Evolutionary conservation across 2,113 vertebrate genomes (phyloP), one percentile per base, ranked within the genome.

Genomic region (Zootoca vivipara): DNA sequence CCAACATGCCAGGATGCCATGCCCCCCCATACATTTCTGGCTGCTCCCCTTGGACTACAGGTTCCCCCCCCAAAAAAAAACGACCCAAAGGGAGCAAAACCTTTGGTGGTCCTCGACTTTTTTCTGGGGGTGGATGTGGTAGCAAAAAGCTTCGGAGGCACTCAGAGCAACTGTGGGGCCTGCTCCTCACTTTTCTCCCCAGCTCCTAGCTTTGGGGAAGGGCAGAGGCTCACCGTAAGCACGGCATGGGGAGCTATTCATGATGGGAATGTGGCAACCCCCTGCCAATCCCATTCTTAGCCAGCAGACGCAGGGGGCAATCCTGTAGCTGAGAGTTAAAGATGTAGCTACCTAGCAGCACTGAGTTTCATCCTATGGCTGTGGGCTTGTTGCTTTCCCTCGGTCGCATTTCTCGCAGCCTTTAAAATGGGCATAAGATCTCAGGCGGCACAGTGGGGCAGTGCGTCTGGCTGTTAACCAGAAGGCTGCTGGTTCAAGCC

Each of bases 21-120:
- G 0, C 13, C 1, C 6, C 67, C 1, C 28, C 7, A 16, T 30
- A 26, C 18, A 18, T 52, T 79, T 64, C 75, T 64, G 52, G 35
- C 38, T 56, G 12, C 67, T 42, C 4, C 10, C 35, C 38, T 82
- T 73, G 26, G 24, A 5, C 13, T 3, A 26, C 7, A 38, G 26
- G 80, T 3, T 7, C 24, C 26, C 22, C 65, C 65, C 26, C 28
- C 65, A 18, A 67, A 46, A 42, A n/a, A 33, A 74, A 7, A 12
- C 20, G 70, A 33, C 40, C 22, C 65, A 30, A 69, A 30, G 42
- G 35, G 28, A 42, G 2, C 13, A 64, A 28, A 40, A 24, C 42
- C 33, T 24, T 65, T 7, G 70, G 72, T 7, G 24, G 6, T 52
- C 52, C 52, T 42, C 58, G 33, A 26, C 16, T 7, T 6, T 78